These are phyloP conservation scores for Aspiorhynchus laticeps DNA, from an alignment of 2,113 vertebrate genomes.

Conservation along the genomic window DNA sequence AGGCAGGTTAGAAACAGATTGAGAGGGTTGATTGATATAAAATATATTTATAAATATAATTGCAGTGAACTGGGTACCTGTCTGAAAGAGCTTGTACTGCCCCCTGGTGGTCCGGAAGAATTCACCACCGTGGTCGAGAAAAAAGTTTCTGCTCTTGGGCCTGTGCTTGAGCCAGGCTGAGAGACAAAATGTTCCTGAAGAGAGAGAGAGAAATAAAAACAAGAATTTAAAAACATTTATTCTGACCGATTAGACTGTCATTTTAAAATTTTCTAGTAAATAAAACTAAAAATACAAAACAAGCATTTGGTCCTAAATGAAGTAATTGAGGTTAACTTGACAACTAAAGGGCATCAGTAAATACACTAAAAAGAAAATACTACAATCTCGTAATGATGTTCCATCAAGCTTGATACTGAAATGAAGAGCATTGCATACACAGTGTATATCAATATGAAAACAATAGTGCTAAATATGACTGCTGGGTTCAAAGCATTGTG, in stretches of 20 bases:
- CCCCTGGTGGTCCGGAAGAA: slow-evolving; percentile 69
- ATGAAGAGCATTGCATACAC: background rate
- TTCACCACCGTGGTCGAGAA: slow-evolving; percentile 66
- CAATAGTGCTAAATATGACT: background rate
- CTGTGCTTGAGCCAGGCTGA: slow-evolving; percentile 70
- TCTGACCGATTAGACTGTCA: background rate
- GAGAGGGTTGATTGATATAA: background rate
- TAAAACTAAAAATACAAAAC: background rate
- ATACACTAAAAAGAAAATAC: background rate
- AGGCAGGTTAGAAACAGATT: background rate
- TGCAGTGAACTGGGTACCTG: slow-evolving; percentile 67
- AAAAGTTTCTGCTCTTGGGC: slow-evolving; percentile 67
- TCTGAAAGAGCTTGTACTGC: slow-evolving; percentile 70
- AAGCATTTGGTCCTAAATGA: background rate
- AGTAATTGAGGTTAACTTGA: background rate
- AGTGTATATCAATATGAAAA: background rate
- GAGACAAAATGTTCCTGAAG: slow-evolving; percentile 48
- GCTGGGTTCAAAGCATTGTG: background rate
- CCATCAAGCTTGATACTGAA: background rate
- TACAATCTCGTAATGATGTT: background rate
- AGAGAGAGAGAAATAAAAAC: slow-evolving; percentile 38
- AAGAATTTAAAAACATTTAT: background rate
- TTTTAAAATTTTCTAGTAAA: background rate
- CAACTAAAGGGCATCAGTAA: background rate
- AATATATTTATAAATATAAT: background rate